phyloP scores from a whole-genome alignment of 2,113 vertebrate species.

The Lophura nycthemera region DNA sequence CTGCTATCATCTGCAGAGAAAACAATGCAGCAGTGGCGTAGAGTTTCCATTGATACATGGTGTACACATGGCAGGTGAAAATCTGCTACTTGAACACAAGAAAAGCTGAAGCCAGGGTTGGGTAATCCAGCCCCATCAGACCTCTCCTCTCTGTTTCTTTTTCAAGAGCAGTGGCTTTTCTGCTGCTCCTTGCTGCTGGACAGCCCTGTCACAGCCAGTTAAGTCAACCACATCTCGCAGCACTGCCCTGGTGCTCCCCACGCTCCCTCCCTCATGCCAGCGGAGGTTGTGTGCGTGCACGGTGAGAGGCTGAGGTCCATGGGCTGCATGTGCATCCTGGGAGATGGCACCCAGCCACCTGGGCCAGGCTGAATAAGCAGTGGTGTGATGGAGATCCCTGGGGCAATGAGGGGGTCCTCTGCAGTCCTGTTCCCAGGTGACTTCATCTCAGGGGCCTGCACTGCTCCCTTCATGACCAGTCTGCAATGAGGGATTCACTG shows the following conservation, averaged over 20 bases:
- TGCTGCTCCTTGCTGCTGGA: conserved; percentile 27
- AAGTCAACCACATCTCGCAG: not conserved
- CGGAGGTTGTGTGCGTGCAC: fast-evolving
- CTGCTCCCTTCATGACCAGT: not conserved
- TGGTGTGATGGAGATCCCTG: not conserved
- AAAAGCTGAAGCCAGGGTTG: not conserved
- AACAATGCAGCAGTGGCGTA: not conserved
- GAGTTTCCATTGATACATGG: not conserved
- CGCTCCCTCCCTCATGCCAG: not conserved
- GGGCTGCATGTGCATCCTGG: fast-evolving
- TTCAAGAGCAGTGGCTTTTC: not conserved
- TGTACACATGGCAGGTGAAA: not conserved
- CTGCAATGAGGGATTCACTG: not conserved
- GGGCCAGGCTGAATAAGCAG: not conserved
- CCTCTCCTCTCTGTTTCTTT: not conserved
- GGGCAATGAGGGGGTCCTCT: not conserved
- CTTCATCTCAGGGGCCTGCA: not conserved
- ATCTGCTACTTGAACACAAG: not conserved
- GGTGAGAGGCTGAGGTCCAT: not conserved
- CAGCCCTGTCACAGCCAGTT: conserved; percentile 55
- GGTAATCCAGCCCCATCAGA: not conserved
- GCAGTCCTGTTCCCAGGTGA: not conserved
- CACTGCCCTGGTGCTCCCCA: not conserved
- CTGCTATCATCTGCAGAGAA: not conserved
- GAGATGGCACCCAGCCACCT: not conserved